Conservation (phyloP, 2,888 invertebrate species). For the Lutraria lutraria region DNA sequence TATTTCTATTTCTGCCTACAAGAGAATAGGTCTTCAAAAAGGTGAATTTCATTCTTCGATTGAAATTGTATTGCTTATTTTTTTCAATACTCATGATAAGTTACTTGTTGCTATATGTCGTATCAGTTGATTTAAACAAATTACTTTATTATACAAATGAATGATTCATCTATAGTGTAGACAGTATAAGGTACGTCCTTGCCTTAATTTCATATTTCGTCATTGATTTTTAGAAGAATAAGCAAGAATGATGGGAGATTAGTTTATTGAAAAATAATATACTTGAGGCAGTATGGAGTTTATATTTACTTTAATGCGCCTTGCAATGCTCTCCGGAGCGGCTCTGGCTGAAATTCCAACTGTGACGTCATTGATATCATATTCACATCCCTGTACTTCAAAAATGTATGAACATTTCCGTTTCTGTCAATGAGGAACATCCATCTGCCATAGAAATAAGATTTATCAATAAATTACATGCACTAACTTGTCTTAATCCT, state of each 20-base stretch:
- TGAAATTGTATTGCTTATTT: too few relatives aligned
- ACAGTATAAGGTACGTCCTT: too few relatives aligned
- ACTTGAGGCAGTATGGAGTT: too few relatives aligned
- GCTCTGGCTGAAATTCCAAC: constrained; percentile 50
- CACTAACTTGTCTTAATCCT: too few relatives aligned
- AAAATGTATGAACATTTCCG: constrained; percentile 63
- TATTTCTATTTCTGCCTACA: too few relatives aligned
- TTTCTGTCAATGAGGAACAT: constrained; percentile 61
- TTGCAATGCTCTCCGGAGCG: constrained; percentile 51
- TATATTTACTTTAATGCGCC: constrained; percentile 55
- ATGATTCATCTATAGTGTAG: too few relatives aligned
- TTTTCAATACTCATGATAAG: not conserved
- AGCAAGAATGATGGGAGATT: too few relatives aligned
- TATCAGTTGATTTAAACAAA: not conserved
- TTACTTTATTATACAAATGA: not conserved
- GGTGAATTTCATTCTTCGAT: too few relatives aligned
- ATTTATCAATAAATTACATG: not conserved
- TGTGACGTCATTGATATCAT: constrained; percentile 47
- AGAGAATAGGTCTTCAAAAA: too few relatives aligned
- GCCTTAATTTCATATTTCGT: too few relatives aligned
- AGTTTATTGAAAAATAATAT: too few relatives aligned
- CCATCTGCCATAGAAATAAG: constrained; percentile 51
- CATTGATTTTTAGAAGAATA: too few relatives aligned
- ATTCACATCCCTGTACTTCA: constrained; percentile 69
- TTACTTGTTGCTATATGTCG: not conserved